A percentile compares a stretch with the other conserved stretches of the same genome.
phyloP scores from a whole-genome alignment of 2,888 invertebrate genomes.

The Drosophila kuntzei region DNA sequence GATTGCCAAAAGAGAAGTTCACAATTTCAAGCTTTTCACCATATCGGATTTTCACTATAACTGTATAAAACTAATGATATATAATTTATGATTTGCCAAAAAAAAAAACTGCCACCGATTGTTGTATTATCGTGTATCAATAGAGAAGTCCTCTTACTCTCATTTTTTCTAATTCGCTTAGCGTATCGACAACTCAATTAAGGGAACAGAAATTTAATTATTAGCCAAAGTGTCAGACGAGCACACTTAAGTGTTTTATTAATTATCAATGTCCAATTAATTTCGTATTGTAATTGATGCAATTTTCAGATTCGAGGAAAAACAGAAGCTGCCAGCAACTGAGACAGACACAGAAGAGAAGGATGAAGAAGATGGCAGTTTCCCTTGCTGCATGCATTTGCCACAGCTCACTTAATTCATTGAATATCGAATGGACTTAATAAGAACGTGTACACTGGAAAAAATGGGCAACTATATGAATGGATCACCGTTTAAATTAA shows the following conservation, averaged over 20 bases:
- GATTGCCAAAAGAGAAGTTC: too few species aligned
- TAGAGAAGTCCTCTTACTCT: not conserved
- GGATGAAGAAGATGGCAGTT: not conserved
- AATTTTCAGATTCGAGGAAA: constrained; percentile 2
- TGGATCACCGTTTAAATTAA: too few species aligned
- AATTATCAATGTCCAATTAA: constrained; percentile 14
- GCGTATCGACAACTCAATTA: constrained; percentile 8
- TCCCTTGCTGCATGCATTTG: not conserved
- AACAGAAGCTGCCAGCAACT: constrained; percentile 6
- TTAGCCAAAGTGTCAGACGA: constrained; percentile 6
- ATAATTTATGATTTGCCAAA: too few species aligned
- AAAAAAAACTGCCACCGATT: not conserved
- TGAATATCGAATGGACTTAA: constrained; percentile 18
- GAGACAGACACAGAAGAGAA: not conserved
- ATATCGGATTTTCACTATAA: too few species aligned
- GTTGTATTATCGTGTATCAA: not conserved
- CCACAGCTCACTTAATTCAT: constrained; percentile 19
- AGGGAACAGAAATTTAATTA: constrained; percentile 12
- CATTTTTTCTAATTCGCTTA: not conserved
- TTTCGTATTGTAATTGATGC: constrained; percentile 10
- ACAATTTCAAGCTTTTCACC: too few species aligned
- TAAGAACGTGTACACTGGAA: constrained; percentile 12
- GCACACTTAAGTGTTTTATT: not conserved
- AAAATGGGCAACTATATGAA: not conserved
- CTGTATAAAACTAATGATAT: too few species aligned